These are phyloP conservation scores for Glossophaga mutica DNA, from an alignment of 2,797 vertebrate species.

Conservation along the genomic window DNA sequence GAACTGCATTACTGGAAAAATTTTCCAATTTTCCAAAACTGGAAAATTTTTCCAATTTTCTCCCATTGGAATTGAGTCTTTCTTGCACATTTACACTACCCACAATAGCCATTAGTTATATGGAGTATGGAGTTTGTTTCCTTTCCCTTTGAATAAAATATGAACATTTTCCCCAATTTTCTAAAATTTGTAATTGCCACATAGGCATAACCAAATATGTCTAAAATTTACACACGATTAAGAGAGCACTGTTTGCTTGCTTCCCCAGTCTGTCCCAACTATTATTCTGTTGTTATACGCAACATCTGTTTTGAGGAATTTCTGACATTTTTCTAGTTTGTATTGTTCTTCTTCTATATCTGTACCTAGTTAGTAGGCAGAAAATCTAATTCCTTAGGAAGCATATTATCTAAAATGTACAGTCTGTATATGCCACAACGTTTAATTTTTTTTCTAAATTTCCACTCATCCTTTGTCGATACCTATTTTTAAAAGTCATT, in stretches of 20 bases:
- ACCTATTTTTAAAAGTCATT: slow-evolving; percentile 70
- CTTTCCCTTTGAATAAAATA: not conserved
- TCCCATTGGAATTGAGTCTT: not conserved
- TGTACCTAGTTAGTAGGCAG: slow-evolving; percentile 16
- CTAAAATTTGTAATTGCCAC: not conserved
- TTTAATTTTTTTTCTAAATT: slow-evolving; percentile 67
- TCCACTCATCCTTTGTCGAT: slow-evolving; percentile 52
- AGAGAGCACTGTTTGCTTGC: not conserved
- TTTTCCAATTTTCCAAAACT: no score
- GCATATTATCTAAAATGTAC: slow-evolving; percentile 51
- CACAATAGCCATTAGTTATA: not conserved
- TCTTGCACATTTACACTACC: not conserved
- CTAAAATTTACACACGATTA: not conserved
- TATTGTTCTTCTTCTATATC: not conserved
- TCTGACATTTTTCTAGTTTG: not conserved
- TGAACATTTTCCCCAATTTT: not conserved
- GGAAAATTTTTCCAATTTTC: slow-evolving; percentile 13
- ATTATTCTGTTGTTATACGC: not conserved
- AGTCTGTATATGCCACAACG: slow-evolving; percentile 49
- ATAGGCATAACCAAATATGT: not conserved
- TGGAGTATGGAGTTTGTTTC: not conserved
- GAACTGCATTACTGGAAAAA: not conserved
- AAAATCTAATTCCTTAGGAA: slow-evolving; percentile 47
- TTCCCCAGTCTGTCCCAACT: not conserved
- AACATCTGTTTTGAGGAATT: slow-evolving; percentile 34